Percentiles rank a stretch among this genome's conserved stretches.
phyloP scores from a whole-genome alignment of 2,888 invertebrate species.

The Himalopsyche kuldschensis region DNA sequence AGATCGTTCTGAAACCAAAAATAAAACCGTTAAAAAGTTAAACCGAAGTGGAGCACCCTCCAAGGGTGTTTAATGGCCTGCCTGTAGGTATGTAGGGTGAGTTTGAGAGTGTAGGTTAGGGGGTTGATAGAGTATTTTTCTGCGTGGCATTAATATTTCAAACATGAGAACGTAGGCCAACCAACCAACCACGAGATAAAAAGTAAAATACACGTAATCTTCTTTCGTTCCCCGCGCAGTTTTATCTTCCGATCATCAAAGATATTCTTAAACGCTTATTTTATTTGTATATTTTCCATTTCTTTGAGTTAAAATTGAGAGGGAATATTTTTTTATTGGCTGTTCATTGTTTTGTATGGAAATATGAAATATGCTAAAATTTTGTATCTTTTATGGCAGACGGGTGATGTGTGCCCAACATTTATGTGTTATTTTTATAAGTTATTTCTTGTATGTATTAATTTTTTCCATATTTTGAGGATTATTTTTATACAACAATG shows the following conservation, averaged over 20 bases:
- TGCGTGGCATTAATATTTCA: conserved; percentile 39
- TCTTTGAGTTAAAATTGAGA: conserved; percentile 30
- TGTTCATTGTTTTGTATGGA: conserved; percentile 38
- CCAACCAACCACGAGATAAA: conserved; percentile 21
- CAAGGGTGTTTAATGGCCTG: conserved; percentile 24
- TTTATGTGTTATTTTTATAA: neutral
- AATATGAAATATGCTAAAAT: conserved; percentile 30
- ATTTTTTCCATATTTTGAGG: too few relatives aligned
- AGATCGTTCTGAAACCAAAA: conserved; percentile 14
- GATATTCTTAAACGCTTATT: conserved; percentile 38
- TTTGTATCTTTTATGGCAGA: conserved; percentile 8
- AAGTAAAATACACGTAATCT: conserved; percentile 38
- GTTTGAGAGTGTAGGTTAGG: neutral
- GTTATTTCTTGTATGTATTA: too few relatives aligned
- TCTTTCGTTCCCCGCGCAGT: conserved; percentile 21
- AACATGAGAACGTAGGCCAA: conserved; percentile 26
- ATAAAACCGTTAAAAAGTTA: neutral
- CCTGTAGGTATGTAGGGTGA: neutral
- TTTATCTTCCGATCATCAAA: conserved; percentile 38
- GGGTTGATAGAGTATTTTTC: conserved; percentile 34
- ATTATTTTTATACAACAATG: too few relatives aligned
- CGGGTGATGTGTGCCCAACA: conserved; percentile 8
- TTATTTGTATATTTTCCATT: conserved; percentile 31
- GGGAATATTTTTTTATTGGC: conserved; percentile 38
- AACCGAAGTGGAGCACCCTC: conserved; percentile 7